Evolutionary conservation across 2,113 vertebrate genomes (phyloP).

Genomic region (Ramphastos sulfuratus): DNA sequence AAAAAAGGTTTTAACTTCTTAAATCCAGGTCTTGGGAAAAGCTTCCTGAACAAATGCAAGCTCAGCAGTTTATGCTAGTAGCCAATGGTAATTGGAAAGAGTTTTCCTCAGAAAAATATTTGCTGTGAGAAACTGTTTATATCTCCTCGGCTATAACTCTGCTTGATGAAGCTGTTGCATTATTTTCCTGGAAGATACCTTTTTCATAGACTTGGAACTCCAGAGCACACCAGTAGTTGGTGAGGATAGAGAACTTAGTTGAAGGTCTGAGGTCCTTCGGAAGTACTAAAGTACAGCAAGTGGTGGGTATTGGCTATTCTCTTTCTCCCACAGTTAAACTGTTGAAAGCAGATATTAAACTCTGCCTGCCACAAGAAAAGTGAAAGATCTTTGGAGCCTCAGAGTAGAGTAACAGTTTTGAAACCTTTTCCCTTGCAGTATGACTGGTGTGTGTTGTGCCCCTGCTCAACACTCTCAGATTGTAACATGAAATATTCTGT

Average conservation of each 20-base stretch:
- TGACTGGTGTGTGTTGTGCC: not conserved
- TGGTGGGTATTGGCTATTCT: not conserved
- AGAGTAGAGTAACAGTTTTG: not conserved
- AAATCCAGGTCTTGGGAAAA: not conserved
- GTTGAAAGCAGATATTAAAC: not conserved
- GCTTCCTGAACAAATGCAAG: not conserved
- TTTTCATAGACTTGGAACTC: not conserved
- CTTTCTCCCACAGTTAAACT: not conserved
- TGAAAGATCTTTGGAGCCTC: not conserved
- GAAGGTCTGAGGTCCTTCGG: accelerated
- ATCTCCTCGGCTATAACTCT: not conserved
- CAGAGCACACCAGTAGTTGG: not conserved
- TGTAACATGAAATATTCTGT: accelerated
- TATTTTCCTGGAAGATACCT: not conserved
- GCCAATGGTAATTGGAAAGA: not conserved
- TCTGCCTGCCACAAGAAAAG: not conserved
- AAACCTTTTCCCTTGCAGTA: not conserved
- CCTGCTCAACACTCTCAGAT: not conserved
- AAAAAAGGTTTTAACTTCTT: not conserved
- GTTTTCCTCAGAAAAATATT: not conserved
- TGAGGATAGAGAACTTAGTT: not conserved
- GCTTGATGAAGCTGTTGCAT: not conserved
- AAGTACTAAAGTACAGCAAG: not conserved
- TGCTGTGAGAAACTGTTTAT: not conserved
- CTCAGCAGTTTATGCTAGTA: not conserved